Evolutionary conservation across 2,113 vertebrate species (phyloP), one percentile per base, ranked within the genome.

Genomic region (Strix aluco): DNA sequence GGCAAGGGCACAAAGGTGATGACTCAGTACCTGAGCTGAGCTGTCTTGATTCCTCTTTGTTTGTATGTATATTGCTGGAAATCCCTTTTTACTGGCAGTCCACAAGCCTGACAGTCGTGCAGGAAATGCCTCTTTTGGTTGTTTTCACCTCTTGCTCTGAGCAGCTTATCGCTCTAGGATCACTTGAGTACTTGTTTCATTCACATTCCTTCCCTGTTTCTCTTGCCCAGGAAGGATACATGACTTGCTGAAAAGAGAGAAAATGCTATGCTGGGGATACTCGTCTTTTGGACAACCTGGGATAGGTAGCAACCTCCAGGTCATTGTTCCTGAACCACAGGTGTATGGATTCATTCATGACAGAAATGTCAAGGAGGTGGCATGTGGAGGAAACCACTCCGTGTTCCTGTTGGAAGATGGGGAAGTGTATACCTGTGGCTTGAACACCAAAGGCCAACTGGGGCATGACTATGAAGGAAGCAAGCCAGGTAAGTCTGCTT

Each of bases 221-320:
- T 67, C 13, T 91, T 88, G 36, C 46, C 23, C 83, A 97, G 97
- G 90, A 94, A 94, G 90, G 75, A 94, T 83, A 94, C 96, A 98
- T 98, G 98, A 98, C 40, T 98, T 88, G 90, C 94, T 98, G 97
- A 98, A 97, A 95, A 96, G 86, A 82, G 94, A 97, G 95, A 98
- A 97, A 98, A 99, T 99, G 99, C 98, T 99, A 97, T 99, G 99
- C 95, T 99, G 99, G 99, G 99, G 99, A 57, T 99, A 99, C 95
- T 98, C 99, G 32, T 98, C 98, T 95, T 98, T 99, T 65, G 99
- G 99, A 97, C 99, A 99, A 42, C 98, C 99, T 96, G 99, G 99
- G 23, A 97, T 98, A 94, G 97, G 98, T 69, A 98, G 98, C 42
- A 97, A 95, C 81, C 96, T 98, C 61, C 98, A 98, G 83, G 97